A percentile compares a stretch with the other conserved stretches of the same genome.
Evolutionary conservation across 2,888 invertebrate genomes (phyloP).

Genomic region (Drosophila helvetica): DNA sequence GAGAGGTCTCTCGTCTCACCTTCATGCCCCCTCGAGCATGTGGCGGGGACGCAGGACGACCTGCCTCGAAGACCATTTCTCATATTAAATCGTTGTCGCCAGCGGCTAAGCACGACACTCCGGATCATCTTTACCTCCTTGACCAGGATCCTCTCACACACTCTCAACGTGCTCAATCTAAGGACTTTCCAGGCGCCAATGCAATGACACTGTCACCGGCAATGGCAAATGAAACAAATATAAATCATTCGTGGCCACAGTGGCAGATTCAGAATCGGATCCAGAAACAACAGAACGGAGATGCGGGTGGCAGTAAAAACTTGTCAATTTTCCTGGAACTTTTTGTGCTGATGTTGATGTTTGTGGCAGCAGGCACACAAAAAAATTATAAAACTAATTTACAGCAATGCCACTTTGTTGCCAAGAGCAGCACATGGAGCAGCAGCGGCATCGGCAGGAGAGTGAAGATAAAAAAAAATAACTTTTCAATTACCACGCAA

Average conservation of each 20-base stretch:
- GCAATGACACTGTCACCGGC: neutral
- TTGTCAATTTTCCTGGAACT: slow-evolving; percentile 57
- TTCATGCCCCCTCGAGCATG: neutral
- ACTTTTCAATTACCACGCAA: slow-evolving; percentile 67
- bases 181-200: slow-evolving; percentile 6
- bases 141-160: neutral
- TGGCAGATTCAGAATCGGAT: slow-evolving; percentile 21
- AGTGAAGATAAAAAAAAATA: slow-evolving; percentile 32
- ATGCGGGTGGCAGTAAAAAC: slow-evolving; percentile 32
- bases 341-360: slow-evolving; percentile 43
- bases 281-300: neutral
- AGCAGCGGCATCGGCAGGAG: neutral
- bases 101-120: slow-evolving; percentile 16
- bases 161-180: slow-evolving; percentile 38
- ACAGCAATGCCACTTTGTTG: slow-evolving; percentile 55
- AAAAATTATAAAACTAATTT: slow-evolving; percentile 66
- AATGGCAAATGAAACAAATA: slow-evolving; percentile 28
- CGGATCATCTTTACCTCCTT: neutral
- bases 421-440: slow-evolving; percentile 33
- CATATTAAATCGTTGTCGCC: slow-evolving; percentile 34
- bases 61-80: slow-evolving; percentile 34
- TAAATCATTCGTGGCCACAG: slow-evolving; percentile 19
- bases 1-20: neutral
- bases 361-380: slow-evolving; percentile 17
- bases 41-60: neutral